Conservation (phyloP, 2,888 invertebrate genomes). For the Ochlodes sylvanus region DNA sequence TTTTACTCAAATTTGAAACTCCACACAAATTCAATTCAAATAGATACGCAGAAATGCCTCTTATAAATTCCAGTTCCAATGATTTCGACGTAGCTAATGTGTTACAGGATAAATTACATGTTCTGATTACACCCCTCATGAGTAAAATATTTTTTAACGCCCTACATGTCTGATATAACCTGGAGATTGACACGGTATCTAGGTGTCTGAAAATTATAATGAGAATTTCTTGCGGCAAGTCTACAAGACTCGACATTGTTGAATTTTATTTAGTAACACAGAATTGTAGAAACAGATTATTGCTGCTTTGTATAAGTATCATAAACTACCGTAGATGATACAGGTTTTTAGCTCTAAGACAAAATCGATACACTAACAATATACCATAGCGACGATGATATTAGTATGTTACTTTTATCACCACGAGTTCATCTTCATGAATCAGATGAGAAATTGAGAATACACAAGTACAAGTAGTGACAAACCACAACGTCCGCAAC, state of each 20-base stretch:
- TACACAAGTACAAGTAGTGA: no score
- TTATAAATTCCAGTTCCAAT: conserved; percentile 61
- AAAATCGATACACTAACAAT: no score
- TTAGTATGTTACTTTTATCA: no score
- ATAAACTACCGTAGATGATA: no score
- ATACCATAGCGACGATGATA: no score
- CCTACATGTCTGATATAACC: conserved; percentile 58
- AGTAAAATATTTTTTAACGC: conserved; percentile 54
- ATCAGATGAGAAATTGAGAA: no score
- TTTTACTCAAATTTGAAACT: conserved; percentile 60
- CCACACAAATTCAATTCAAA: conserved; percentile 62
- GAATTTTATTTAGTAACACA: no score
- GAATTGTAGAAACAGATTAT: background rate
- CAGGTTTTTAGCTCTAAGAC: background rate
- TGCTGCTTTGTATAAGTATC: background rate
- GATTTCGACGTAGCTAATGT: conserved; percentile 57
- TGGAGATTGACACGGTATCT: conserved; percentile 56
- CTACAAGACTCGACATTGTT: conserved; percentile 33
- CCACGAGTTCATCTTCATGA: no score
- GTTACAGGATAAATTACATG: conserved; percentile 59
- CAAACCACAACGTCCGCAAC: no score
- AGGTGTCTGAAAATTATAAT: conserved; percentile 62
- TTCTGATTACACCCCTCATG: conserved; percentile 54
- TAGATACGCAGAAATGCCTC: conserved; percentile 57
- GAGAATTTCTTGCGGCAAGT: conserved; percentile 70